phyloP scores from a whole-genome alignment of 2,888 invertebrate genomes.

The Nemotelus pantherinus region DNA sequence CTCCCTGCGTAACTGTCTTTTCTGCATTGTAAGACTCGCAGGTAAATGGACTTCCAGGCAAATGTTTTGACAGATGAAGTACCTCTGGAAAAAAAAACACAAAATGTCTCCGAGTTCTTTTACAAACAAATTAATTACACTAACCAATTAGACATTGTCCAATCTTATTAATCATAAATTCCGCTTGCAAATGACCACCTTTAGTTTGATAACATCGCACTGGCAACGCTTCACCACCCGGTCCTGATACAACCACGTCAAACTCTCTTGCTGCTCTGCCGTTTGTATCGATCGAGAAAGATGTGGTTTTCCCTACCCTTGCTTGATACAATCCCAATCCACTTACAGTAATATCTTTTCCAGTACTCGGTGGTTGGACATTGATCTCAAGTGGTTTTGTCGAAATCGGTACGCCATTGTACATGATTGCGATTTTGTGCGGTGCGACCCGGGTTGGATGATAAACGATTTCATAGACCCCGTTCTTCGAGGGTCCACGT shows the following conservation, averaged over 20 bases:
- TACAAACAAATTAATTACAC: conserved; percentile 52
- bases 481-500: conserved; percentile 74
- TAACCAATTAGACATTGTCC: conserved; percentile 75
- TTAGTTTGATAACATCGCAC: conserved; percentile 96
- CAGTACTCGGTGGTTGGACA: conserved; percentile 72
- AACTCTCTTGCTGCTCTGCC: conserved; percentile 87
- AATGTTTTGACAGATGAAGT: conserved; percentile 86
- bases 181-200: conserved; percentile 93
- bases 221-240: conserved; percentile 81
- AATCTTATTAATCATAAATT: conserved; percentile 85
- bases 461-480: conserved; percentile 85
- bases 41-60: conserved; percentile 92
- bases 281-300: conserved; percentile 88
- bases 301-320: conserved; percentile 81
- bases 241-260: conserved; percentile 89
- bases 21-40: conserved; percentile 92
- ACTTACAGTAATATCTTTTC: conserved; percentile 76
- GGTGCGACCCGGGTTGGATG: conserved; percentile 88
- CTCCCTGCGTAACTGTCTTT: conserved; percentile 80
- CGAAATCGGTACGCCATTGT: conserved; percentile 82
- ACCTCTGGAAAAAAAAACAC: conserved; percentile 74
- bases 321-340: conserved; percentile 88
- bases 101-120: conserved; percentile 51
- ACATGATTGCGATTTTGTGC: conserved; percentile 85
- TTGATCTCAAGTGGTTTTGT: conserved; percentile 69